These are phyloP conservation scores for Noctua pronuba DNA, from an alignment of 2,888 invertebrate species.

Conservation along the genomic window DNA sequence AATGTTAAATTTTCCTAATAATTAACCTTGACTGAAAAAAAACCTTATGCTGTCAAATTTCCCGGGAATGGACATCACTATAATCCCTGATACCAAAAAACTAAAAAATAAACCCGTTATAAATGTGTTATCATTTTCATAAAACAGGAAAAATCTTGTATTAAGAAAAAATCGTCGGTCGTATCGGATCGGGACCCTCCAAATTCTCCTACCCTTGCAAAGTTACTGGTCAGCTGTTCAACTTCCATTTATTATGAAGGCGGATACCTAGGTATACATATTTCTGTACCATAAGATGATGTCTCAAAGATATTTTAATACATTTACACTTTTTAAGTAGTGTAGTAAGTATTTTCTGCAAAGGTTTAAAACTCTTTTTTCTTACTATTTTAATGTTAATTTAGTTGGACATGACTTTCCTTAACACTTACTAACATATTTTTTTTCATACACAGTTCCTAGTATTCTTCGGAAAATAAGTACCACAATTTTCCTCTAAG, in stretches of 20 bases:
- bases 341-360: not conserved
- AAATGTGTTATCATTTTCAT: not conserved
- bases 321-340: not conserved
- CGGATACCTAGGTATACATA: not conserved
- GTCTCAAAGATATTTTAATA: not conserved
- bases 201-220: not conserved
- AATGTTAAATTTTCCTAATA: not conserved
- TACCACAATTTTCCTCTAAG: constrained; percentile 40
- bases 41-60: not conserved
- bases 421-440: not conserved
- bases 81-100: not conserved
- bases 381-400: not conserved
- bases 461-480: constrained; percentile 38
- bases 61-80: not conserved
- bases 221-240: not conserved
- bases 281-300: not conserved
- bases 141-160: not conserved
- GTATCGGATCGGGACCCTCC: not conserved
- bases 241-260: not conserved
- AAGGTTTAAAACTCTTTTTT: not conserved
- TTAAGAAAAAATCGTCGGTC: not conserved
- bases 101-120: not conserved
- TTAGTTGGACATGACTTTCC: constrained; percentile 1
- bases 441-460: constrained; percentile 1
- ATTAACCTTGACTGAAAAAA: not conserved